Percentiles rank a stretch among this genome's conserved stretches.
These are phyloP conservation scores for Limosa lapponica DNA, from an alignment of 2,797 vertebrate species.

Conservation along the genomic window DNA sequence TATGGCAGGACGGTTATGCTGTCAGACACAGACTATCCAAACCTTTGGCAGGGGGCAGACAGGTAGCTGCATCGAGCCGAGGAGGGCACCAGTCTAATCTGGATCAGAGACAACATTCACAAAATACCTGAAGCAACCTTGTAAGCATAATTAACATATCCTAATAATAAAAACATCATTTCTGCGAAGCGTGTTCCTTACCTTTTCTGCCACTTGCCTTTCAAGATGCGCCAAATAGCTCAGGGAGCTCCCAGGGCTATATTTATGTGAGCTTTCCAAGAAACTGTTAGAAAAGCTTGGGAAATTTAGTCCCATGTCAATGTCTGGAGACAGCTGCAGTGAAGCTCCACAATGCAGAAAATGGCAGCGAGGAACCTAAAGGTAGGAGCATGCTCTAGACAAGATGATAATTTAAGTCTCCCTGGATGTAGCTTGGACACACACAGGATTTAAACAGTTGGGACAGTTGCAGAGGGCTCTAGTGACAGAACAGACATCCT, in stretches of 20 bases:
- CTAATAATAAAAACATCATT: background rate
- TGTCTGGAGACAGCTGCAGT: background rate
- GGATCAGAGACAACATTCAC: background rate
- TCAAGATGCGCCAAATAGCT: background rate
- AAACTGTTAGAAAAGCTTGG: background rate
- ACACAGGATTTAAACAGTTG: background rate
- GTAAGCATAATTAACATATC: background rate
- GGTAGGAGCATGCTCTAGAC: background rate
- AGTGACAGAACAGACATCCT: background rate
- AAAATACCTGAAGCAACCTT: background rate
- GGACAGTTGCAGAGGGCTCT: background rate
- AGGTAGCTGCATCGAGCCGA: background rate
- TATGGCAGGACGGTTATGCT: background rate
- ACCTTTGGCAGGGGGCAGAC: background rate
- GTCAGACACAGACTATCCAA: background rate
- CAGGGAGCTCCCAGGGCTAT: background rate
- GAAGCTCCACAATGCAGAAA: background rate
- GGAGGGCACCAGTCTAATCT: background rate
- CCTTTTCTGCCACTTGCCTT: background rate
- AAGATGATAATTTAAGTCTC: background rate
- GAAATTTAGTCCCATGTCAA: accelerated
- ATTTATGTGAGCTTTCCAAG: background rate
- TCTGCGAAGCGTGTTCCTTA: background rate
- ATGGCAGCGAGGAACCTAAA: background rate
- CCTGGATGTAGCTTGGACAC: background rate